Evolutionary conservation across 2,113 vertebrate species (phyloP).

Genomic region (Otis tarda): DNA sequence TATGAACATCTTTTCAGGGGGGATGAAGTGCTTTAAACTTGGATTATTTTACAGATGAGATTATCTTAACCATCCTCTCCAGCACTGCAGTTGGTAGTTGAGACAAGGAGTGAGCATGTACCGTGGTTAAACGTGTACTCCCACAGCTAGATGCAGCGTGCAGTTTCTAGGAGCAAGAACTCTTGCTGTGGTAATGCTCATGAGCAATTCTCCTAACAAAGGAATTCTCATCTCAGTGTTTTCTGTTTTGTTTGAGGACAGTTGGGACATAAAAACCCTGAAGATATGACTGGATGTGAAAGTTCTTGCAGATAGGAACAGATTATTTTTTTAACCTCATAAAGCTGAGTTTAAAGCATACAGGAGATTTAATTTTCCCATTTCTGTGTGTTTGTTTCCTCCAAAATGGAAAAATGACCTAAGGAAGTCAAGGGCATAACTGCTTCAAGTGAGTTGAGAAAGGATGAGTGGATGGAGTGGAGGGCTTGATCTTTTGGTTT

Average conservation of each 20-base stretch:
- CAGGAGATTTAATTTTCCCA: background rate
- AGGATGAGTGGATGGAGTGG: background rate
- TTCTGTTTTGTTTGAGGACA: background rate
- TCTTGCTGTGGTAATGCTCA: background rate
- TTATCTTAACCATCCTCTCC: background rate
- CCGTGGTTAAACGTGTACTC: background rate
- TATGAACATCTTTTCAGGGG: background rate
- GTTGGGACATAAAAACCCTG: background rate
- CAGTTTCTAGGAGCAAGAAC: background rate
- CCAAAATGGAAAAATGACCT: background rate
- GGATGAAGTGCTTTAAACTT: background rate
- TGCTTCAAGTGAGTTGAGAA: background rate
- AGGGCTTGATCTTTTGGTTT: background rate
- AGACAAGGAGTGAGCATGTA: background rate
- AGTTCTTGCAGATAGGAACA: background rate
- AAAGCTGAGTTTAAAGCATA: background rate
- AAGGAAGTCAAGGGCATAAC: background rate
- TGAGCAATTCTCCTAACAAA: background rate
- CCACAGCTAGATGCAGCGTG: background rate
- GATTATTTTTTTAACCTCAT: background rate
- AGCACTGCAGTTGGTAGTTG: background rate
- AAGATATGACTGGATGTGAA: background rate
- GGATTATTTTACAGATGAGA: background rate
- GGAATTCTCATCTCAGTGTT: background rate
- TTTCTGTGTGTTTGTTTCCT: background rate